These are phyloP conservation scores for Circaetus gallicus DNA, from an alignment of 2,113 vertebrate genomes.

Conservation along the genomic window DNA sequence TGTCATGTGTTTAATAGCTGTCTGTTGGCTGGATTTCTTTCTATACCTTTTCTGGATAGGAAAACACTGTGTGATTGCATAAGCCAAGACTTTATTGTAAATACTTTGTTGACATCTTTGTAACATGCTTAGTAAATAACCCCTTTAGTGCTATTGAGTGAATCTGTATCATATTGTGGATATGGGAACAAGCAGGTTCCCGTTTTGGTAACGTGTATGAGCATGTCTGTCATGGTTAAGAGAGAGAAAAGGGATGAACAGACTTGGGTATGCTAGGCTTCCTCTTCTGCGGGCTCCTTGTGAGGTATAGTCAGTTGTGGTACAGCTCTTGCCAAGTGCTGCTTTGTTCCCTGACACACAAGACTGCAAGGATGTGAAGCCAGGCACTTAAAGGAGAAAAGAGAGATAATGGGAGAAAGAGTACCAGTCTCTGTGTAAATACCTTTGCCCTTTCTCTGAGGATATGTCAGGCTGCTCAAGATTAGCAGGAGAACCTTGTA, in stretches of 20 bases:
- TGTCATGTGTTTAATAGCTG: neutral
- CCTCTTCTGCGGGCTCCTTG: accelerated
- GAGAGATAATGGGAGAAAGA: neutral
- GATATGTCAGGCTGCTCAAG: neutral
- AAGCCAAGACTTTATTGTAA: neutral
- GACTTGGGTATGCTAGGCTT: neutral
- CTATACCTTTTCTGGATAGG: neutral
- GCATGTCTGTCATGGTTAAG: accelerated
- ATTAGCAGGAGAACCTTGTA: neutral
- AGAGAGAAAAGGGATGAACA: accelerated
- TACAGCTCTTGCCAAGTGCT: neutral
- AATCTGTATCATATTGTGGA: too few species aligned
- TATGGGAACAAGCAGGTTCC: neutral
- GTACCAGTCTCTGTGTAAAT: neutral
- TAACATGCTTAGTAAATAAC: neutral
- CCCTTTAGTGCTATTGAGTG: neutral
- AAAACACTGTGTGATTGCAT: neutral
- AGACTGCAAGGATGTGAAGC: neutral
- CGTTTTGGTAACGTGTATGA: accelerated
- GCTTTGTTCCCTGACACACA: accelerated
- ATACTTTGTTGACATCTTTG: neutral
- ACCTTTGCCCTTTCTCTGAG: neutral
- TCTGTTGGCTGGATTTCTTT: accelerated
- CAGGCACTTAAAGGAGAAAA: neutral
- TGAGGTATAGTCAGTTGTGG: accelerated